These are phyloP conservation scores for Eueremaeus valkanovi DNA, from an alignment of 2,888 invertebrate genomes.

Conservation along the genomic window DNA sequence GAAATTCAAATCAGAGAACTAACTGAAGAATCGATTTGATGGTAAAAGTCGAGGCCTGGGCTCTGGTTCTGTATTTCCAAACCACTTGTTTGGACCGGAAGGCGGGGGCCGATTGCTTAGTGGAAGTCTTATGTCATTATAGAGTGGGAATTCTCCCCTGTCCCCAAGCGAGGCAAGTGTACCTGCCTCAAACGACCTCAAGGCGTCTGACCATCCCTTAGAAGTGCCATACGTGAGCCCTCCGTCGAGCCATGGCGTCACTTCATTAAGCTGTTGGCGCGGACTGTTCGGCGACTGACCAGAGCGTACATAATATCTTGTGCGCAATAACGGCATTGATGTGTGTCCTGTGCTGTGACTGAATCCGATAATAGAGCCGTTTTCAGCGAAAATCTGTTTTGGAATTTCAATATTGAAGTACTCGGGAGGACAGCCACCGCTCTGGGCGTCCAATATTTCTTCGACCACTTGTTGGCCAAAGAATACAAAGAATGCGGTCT, in stretches of 20 bases:
- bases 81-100: conserved; percentile 52
- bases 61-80: not conserved
- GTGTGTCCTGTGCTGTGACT: conserved; percentile 51
- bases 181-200: conserved; percentile 57
- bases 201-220: conserved; percentile 60
- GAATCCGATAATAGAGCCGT: conserved; percentile 47
- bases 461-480: conserved; percentile 64
- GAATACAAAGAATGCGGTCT: conserved; percentile 60
- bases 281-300: conserved; percentile 61
- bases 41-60: conserved; percentile 53
- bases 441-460: conserved; percentile 61
- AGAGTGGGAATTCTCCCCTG: conserved; percentile 56
- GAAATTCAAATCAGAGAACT: conserved; percentile 49
- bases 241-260: conserved; percentile 62
- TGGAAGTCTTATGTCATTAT: conserved; percentile 58
- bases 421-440: conserved; percentile 61
- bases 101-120: conserved; percentile 61
- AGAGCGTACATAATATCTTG: conserved; percentile 58
- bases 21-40: conserved; percentile 59
- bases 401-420: conserved; percentile 61
- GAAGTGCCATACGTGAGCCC: conserved; percentile 61
- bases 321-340: conserved; percentile 58
- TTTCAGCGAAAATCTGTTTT: conserved; percentile 50
- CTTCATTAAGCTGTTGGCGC: conserved; percentile 61
- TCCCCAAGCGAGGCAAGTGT: conserved; percentile 53